These are phyloP conservation scores for Uropetala carovei DNA, from an alignment of 2,888 invertebrate species.

Conservation along the genomic window DNA sequence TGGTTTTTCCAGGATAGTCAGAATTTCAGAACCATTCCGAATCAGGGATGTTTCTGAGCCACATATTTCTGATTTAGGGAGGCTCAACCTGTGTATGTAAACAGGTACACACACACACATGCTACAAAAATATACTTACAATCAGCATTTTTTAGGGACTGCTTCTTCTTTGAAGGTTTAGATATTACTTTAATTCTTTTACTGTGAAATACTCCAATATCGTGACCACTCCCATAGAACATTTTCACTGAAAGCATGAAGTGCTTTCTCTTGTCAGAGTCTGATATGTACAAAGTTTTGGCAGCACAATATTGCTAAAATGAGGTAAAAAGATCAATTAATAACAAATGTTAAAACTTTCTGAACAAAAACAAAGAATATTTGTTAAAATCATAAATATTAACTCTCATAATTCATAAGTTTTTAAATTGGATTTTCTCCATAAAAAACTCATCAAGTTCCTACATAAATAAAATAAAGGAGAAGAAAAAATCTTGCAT, in stretches of 20 bases:
- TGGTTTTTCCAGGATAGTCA: too few relatives aligned
- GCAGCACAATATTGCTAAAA: slow-evolving; percentile 96
- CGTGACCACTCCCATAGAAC: slow-evolving; percentile 99
- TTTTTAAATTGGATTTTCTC: too few relatives aligned
- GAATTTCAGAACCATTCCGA: too few relatives aligned
- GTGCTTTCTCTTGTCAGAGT: slow-evolving; percentile 99
- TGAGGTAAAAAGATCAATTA: not conserved
- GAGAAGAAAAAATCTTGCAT: not conserved
- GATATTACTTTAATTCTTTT: slow-evolving; percentile 99
- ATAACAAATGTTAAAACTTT: too few relatives aligned
- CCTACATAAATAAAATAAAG: not conserved
- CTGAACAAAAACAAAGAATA: too few relatives aligned
- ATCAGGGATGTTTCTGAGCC: too few relatives aligned
- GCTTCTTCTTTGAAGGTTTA: slow-evolving; percentile 99
- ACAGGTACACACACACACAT: too few relatives aligned
- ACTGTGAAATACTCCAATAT: slow-evolving; percentile 98
- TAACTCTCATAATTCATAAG: too few relatives aligned
- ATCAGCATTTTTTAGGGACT: slow-evolving; percentile 99
- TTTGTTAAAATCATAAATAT: too few relatives aligned
- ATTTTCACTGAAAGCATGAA: slow-evolving; percentile 99
- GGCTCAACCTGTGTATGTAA: too few relatives aligned
- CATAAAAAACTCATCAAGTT: not conserved
- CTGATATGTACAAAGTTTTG: slow-evolving; percentile 98
- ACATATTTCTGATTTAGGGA: too few relatives aligned
- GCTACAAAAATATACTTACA: slow-evolving; percentile 75